phyloP scores from a whole-genome alignment of 2,797 vertebrate species.

The Pseudotriccus pelzelni region DNA sequence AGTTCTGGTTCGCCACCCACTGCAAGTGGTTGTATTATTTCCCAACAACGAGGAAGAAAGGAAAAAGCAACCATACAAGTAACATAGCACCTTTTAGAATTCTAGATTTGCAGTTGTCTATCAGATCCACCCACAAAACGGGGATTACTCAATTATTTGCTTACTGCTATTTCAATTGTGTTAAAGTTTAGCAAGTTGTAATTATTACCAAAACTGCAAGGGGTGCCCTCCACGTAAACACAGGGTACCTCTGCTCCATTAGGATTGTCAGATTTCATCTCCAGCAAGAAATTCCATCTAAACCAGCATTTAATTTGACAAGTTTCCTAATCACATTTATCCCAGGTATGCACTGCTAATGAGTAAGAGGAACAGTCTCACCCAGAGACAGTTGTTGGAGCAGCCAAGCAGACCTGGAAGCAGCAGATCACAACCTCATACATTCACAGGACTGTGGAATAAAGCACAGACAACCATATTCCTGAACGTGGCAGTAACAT shows the following conservation, averaged over 20 bases:
- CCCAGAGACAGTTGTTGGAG: background rate
- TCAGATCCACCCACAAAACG: constrained; percentile 24
- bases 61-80: background rate
- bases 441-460: background rate
- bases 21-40: constrained; percentile 8
- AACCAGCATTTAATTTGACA: background rate
- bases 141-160: constrained; percentile 39
- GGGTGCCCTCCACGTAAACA: background rate
- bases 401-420: background rate
- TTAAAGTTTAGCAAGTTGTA: constrained; percentile 26
- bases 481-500: background rate
- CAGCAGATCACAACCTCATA: background rate
- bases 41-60: background rate
- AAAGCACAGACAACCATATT: background rate
- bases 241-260: background rate
- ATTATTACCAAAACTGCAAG: background rate
- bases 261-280: background rate
- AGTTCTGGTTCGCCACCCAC: constrained; percentile 18
- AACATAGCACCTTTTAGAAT: background rate
- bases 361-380: background rate
- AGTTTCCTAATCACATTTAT: background rate
- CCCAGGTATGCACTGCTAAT: background rate
- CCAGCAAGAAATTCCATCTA: background rate
- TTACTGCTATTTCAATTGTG: background rate
- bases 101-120: background rate